These are phyloP conservation scores for Synanceia verrucosa DNA, from an alignment of 2,797 vertebrate genomes.

Conservation along the genomic window DNA sequence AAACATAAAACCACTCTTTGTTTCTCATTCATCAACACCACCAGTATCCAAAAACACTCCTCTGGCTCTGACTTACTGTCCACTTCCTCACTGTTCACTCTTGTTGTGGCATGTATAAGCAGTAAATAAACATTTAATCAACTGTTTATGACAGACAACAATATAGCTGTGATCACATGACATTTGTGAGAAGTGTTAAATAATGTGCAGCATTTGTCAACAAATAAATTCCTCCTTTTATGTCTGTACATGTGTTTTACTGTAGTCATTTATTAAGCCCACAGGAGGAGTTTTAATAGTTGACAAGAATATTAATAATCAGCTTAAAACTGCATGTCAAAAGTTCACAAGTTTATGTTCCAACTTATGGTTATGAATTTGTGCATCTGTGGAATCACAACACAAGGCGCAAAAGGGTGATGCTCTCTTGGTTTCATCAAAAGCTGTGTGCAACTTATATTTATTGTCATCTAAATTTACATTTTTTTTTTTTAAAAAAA, in stretches of 20 bases:
- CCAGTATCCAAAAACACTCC: too few relatives aligned
- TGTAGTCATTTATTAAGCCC: not conserved
- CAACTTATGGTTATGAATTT: not conserved
- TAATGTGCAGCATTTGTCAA: not conserved
- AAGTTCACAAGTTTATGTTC: not conserved
- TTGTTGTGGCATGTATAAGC: not conserved
- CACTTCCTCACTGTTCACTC: not conserved
- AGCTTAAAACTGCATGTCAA: not conserved
- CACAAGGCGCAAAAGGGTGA: constrained; percentile 68
- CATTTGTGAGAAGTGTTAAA: not conserved
- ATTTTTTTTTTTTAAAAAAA: constrained; percentile 83
- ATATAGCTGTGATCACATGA: not conserved
- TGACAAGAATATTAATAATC: not conserved
- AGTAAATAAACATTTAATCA: not conserved
- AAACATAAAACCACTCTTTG: not conserved
- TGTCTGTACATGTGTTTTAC: not conserved
- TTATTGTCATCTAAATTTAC: constrained; percentile 92
- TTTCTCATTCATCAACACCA: not conserved
- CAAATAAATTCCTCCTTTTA: not conserved
- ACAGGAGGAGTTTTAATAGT: too few relatives aligned
- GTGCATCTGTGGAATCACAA: constrained; percentile 43
- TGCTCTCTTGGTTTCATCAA: constrained; percentile 86
- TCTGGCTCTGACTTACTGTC: too few relatives aligned
- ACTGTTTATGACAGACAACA: not conserved
- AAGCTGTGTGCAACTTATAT: constrained; percentile 93